Conservation (phyloP, 1,140 invertebrate genomes). For the Subanguina moxae region DNA sequence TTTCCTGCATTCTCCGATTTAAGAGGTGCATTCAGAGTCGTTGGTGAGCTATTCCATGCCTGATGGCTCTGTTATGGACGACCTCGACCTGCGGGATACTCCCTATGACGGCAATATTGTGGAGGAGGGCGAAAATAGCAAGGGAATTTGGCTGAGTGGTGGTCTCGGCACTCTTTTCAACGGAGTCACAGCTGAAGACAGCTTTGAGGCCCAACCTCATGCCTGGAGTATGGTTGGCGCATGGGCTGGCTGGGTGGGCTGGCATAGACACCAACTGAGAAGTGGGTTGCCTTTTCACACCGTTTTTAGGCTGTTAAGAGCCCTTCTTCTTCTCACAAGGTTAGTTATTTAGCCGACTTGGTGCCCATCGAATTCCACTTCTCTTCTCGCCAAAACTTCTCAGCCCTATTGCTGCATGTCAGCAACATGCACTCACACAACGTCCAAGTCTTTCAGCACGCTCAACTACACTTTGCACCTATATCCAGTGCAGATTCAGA, state of each 20-base stretch:
- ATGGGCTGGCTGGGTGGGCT: conserved; percentile 72
- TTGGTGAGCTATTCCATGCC: conserved; percentile 77
- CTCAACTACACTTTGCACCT: conserved; percentile 21
- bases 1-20: conserved; percentile 12
- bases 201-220: conserved; percentile 72
- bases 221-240: no score
- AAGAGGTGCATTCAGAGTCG: conserved; percentile 66
- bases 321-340: no score
- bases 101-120: conserved; percentile 78
- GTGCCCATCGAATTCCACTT: conserved; percentile 71
- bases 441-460: conserved; percentile 23
- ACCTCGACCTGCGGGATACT: conserved; percentile 79
- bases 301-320: not conserved
- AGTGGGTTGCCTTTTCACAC: not conserved
- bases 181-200: conserved; percentile 73
- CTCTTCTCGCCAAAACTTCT: conserved; percentile 79
- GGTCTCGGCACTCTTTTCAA: conserved; percentile 84
- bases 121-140: conserved; percentile 60
- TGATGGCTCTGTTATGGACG: conserved; percentile 70
- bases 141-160: conserved; percentile 65
- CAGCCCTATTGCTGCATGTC: conserved; percentile 73
- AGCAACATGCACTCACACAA: conserved; percentile 65
- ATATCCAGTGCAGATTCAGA: not conserved
- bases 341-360: conserved; percentile 3
- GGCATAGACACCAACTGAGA: conserved; percentile 61